Evolutionary conservation across 2,888 invertebrate genomes (phyloP).

Genomic region (Teinopalpus imperialis): DNA sequence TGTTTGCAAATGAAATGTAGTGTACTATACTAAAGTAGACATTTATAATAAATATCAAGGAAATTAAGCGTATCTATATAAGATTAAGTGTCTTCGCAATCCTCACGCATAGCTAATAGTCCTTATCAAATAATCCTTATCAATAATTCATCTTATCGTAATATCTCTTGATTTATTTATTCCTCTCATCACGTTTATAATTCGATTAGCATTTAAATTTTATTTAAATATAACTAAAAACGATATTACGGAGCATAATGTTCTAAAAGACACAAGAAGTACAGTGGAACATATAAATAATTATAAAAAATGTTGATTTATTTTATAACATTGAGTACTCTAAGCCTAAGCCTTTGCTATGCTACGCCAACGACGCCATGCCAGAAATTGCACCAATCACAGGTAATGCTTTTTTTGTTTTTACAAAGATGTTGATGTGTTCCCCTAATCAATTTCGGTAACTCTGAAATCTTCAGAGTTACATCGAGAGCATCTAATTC

Average conservation of each 20-base stretch:
- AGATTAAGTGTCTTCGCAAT: not conserved
- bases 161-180: slow-evolving; percentile 8
- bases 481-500: too few relatives aligned
- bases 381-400: slow-evolving; percentile 53
- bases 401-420: slow-evolving; percentile 44
- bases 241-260: slow-evolving; percentile 16
- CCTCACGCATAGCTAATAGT: slow-evolving; percentile 11
- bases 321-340: slow-evolving; percentile 43
- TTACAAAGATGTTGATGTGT: too few relatives aligned
- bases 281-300: slow-evolving; percentile 9
- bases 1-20: too few relatives aligned
- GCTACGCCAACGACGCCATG: slow-evolving; percentile 40
- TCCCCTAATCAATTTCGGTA: too few relatives aligned
- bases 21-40: too few relatives aligned
- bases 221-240: slow-evolving; percentile 31
- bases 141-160: slow-evolving; percentile 15
- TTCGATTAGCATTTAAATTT: slow-evolving; percentile 27
- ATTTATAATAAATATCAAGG: too few relatives aligned
- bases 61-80: too few relatives aligned
- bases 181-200: slow-evolving; percentile 32
- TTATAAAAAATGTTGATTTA: slow-evolving; percentile 49
- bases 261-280: slow-evolving; percentile 21
- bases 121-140: slow-evolving; percentile 15
- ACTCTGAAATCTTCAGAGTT: too few relatives aligned
- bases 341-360: slow-evolving; percentile 47